Evolutionary conservation across 1,140 invertebrate genomes (phyloP).

Genomic region (Chrysomallon squamiferum): DNA sequence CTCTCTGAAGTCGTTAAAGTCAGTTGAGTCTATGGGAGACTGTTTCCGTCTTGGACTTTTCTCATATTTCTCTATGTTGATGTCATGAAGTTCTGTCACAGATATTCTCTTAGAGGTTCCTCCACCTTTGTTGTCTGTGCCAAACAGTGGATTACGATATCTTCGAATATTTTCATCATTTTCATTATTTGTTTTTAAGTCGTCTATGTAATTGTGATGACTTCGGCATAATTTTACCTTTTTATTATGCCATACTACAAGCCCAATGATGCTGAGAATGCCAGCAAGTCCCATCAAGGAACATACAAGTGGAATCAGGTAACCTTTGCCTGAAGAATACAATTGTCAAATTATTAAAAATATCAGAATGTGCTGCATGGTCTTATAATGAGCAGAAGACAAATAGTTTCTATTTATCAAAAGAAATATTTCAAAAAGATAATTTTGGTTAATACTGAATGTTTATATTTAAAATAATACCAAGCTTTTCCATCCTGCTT

Average conservation of each 20-base stretch:
- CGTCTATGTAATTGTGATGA: constrained; percentile 18
- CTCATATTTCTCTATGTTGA: constrained; percentile 48
- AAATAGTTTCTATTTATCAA: too few relatives aligned
- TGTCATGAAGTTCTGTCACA: constrained; percentile 47
- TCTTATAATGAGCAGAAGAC: too few relatives aligned
- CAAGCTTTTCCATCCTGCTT: too few relatives aligned
- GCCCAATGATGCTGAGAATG: constrained; percentile 53
- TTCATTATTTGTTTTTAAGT: constrained; percentile 77
- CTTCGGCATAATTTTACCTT: constrained; percentile 21
- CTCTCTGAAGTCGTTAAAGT: constrained; percentile 32
- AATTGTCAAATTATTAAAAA: too few relatives aligned
- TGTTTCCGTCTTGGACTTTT: constrained; percentile 32
- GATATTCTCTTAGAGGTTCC: constrained; percentile 21
- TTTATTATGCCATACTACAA: constrained; percentile 56
- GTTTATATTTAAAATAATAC: too few relatives aligned
- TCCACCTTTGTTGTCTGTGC: constrained; percentile 31
- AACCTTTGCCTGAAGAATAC: constrained; percentile 29
- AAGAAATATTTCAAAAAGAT: too few relatives aligned
- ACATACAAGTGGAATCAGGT: constrained; percentile 64
- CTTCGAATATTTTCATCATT: constrained; percentile 81
- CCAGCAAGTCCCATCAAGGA: constrained; percentile 66
- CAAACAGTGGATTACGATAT: constrained; percentile 55
- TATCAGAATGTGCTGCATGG: too few relatives aligned
- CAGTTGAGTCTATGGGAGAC: constrained; percentile 19
- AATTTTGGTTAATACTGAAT: too few relatives aligned